Evolutionary conservation across 2,113 vertebrate species (phyloP), one percentile per base, ranked within the genome.

Genomic region (Solenodon paradoxus): DNA sequence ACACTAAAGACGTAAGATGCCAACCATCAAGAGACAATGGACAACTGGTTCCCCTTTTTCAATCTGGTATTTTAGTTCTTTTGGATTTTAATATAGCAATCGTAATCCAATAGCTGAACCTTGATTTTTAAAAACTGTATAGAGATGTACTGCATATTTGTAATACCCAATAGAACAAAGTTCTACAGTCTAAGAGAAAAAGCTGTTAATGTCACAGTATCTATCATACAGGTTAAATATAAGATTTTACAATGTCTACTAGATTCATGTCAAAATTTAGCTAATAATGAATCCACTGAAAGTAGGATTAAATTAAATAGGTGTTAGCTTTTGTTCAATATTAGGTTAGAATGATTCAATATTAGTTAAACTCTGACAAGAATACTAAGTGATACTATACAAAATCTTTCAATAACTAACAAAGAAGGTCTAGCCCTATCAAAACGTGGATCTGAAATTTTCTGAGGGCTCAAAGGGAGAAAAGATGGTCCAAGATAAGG

Each of bases 401-500:
- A 71, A 63, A 88, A 55, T 51, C n/a, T 69, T 88, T 32, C 22
- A 69, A 63, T 24, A 90, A 80, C 22, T 26, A 82, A n/a, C 89
- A 32, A 82, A 86, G 90, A 87, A 3, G 53, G 78, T 86, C 15
- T 24, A 63, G 17, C 2, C 30, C n/a, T 75, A 90, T 57, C 40
- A 88, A 95, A 97, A 78, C 55, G 12, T 35, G 72, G 26, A 87
- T 55, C 12, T 94, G 32, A 95, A 92, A 69, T 74, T 61, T 79
- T 82, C 42, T 49, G 15, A 84, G 22, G 35, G 16, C 30, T 28
- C 47, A 84, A 87, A 94, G 45, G 17, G 1, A 61, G 9, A 93
- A 95, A 85, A 57, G 16, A 61, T 7, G 5, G 28, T 69, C 11
- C 66, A 74, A 95, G 85, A 42, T 19, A 55, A 89, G 38, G 2